phyloP scores from a whole-genome alignment of 2,113 vertebrate genomes.

The Glaucomys volans region DNA sequence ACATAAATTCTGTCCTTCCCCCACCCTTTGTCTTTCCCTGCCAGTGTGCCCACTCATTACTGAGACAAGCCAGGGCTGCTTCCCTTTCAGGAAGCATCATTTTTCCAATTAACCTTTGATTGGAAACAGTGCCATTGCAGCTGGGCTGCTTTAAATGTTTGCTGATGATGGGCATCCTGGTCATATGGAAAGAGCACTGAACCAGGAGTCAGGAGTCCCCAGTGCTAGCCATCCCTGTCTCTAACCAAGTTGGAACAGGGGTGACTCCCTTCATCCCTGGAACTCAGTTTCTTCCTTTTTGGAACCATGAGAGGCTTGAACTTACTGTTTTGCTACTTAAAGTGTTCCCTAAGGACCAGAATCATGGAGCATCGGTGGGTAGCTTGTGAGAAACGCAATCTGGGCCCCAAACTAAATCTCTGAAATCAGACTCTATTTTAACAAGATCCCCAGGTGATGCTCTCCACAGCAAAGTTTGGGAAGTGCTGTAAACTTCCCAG shows the following conservation, averaged over 20 bases:
- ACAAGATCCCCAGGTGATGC: constrained; percentile 12
- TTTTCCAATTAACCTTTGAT: constrained; percentile 76
- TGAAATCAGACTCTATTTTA: constrained; percentile 26
- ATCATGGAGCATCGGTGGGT: neutral
- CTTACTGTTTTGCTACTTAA: constrained; percentile 18
- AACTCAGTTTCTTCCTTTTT: constrained; percentile 3
- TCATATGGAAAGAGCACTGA: neutral
- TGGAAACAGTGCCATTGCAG: constrained; percentile 70
- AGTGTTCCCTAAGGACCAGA: neutral
- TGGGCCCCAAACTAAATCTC: neutral
- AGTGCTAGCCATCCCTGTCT: neutral
- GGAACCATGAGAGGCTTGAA: neutral
- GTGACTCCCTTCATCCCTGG: neutral
- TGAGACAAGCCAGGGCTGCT: constrained; percentile 73
- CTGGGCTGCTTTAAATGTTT: constrained; percentile 53
- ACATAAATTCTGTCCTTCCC: constrained; percentile 67
- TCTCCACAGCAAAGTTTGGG: neutral
- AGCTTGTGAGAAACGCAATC: constrained; percentile 43
- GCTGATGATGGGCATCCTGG: neutral
- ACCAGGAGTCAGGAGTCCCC: neutral
- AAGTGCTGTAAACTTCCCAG: neutral
- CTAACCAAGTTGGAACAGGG: neutral
- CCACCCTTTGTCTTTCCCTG: constrained; percentile 53
- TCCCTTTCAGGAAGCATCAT: constrained; percentile 68
- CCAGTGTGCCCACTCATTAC: constrained; percentile 67